Evolutionary conservation across 2,113 vertebrate genomes (phyloP), one percentile per base, ranked within the genome.

Genomic region (Natator depressus): DNA sequence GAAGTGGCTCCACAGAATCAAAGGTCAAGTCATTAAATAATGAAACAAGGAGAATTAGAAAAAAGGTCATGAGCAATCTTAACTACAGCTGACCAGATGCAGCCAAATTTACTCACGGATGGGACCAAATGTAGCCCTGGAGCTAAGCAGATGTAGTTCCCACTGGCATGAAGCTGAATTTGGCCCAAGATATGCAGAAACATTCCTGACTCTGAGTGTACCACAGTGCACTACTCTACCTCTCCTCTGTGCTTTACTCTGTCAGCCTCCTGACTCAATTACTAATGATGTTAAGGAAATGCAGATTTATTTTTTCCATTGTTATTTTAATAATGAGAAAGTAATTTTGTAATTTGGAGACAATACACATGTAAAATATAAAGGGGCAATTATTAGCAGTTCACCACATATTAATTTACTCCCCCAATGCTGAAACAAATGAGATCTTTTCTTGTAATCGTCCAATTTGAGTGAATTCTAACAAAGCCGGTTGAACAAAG

Each of bases 21-120:
- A 98, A 98, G 98, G 98, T 98, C 98, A 98, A 94, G 96, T 94
- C 96, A 96, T 97, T 98, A 98, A 98, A 98, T 98, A 98, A 98
- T 97, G 97, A 98, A 98, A 82, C 96, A 98, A 96, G 54, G 94
- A 94, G 95, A 97, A 98, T 97, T 97, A 98, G 97, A 98, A 98
- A 72, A 69, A 98, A 99, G 98, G 98, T 98, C 97, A 98, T 88
- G 91, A 91, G 96, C 91, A 96, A 98, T 92, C 91, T 93, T 88
- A 95, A 94, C 83, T 81, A 89, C 93, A 97, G 96, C 62, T 96
- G 94, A 88, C 82, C 82, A 65, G 59, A 89, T 17, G n/a, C 59
- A 80, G 24, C 3, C 54, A 87, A 89, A 82, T 62, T 86, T 57
- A 24, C 42, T 65, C 50, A 46, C 22, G 5, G 35, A 35, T 8